Evolutionary conservation across 2,113 vertebrate species (phyloP).

Genomic region (Prunella fulvescens): DNA sequence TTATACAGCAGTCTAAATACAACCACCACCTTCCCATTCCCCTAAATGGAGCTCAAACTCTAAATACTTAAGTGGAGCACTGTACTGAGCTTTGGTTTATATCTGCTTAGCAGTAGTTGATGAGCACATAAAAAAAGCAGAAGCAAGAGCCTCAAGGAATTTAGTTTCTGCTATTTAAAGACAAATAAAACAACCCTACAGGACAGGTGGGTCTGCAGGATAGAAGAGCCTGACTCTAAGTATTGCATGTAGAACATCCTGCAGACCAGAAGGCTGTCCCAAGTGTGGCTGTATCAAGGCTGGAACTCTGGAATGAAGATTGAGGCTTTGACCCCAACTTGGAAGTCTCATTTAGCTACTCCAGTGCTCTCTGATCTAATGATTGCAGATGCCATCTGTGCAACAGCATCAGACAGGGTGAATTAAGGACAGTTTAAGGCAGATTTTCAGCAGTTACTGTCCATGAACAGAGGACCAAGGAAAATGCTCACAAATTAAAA

Average conservation of each 20-base stretch:
- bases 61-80: neutral
- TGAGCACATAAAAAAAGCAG: neutral
- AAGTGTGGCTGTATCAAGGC: neutral
- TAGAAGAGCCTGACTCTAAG: neutral
- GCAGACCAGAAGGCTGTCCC: neutral
- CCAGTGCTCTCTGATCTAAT: neutral
- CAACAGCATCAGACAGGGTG: neutral
- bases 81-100: neutral
- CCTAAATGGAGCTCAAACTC: neutral
- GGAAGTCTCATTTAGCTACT: neutral
- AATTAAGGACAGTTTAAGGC: constrained; percentile 30
- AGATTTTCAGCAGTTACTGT: neutral
- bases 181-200: neutral
- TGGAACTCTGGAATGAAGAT: neutral
- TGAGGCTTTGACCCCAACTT: neutral
- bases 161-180: neutral
- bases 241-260: neutral
- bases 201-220: neutral
- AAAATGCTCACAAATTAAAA: constrained; percentile 3
- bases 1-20: neutral
- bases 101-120: neutral
- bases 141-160: neutral
- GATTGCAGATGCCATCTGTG: constrained; percentile 15
- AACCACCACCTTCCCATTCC: neutral
- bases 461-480: neutral